These are phyloP conservation scores for Orchestia grillus DNA, from an alignment of 1,140 invertebrate genomes.

Conservation along the genomic window DNA sequence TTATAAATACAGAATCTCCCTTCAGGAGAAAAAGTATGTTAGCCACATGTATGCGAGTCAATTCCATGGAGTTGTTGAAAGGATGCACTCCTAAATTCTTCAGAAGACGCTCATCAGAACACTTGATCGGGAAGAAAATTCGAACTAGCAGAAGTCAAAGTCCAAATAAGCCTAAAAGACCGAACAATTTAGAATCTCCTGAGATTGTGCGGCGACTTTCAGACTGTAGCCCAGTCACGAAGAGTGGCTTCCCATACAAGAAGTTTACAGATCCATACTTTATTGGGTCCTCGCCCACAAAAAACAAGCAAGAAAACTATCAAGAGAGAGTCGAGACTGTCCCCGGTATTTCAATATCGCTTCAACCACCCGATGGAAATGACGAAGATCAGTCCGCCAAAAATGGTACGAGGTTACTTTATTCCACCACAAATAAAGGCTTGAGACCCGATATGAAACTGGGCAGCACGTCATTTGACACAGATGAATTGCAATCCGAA, in stretches of 20 bases:
- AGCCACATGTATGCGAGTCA: conserved; percentile 31
- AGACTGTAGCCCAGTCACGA: conserved; percentile 22
- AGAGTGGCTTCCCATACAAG: conserved; percentile 39
- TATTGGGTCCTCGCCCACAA: conserved; percentile 21
- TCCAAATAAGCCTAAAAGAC: background rate
- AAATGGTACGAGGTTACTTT: background rate
- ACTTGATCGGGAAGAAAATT: conserved; percentile 5
- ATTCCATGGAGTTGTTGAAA: conserved; percentile 39
- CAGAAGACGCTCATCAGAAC: conserved; percentile 46
- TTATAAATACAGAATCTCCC: background rate
- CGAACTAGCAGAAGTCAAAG: conserved; percentile 26
- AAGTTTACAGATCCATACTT: conserved; percentile 48
- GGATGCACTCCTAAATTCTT: conserved; percentile 35
- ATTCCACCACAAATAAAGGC: background rate
- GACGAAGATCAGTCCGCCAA: background rate
- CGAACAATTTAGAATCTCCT: conserved; percentile 36
- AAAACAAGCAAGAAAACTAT: background rate
- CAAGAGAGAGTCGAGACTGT: background rate
- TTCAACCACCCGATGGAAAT: background rate
- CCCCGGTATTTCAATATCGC: conserved; percentile 33
- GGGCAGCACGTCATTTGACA: conserved; percentile 65
- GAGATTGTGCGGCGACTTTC: conserved; percentile 33
- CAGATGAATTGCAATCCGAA: conserved; percentile 66
- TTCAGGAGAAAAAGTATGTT: conserved; percentile 34
- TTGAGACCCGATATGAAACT: conserved; percentile 34